Base-by-base conservation (phyloP, 1,140 invertebrate species). In the Neodiprion pinetum region DNA sequence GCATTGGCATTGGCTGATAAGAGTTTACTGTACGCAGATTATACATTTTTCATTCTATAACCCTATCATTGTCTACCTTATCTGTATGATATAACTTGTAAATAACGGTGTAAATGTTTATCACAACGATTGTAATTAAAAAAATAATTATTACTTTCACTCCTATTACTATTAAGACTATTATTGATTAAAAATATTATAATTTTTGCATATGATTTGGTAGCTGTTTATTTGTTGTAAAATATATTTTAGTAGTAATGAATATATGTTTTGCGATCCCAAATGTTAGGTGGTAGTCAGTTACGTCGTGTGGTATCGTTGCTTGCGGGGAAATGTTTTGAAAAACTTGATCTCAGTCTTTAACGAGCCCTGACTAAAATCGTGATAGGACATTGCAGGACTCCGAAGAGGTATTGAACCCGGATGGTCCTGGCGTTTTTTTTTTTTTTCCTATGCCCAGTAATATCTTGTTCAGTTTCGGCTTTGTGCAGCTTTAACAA, bases 21-120 rank as follows among this genome's bases (percentile, higher is more conserved):
- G 50, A 48, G 68, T 67, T 40, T 40, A 40, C 28, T 40, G 28
- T 40, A 40, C 28, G 28, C 9, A 17, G 11, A 61, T 61, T 61
- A 14, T 47, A 28, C 12, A 70, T 70, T 70, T 70, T 70, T 40
- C 28, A 40, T 40, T 40, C 28, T 48, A 48, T 11, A 48, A 48
- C 23, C 28, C 28, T 28, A 70, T n/a, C 48, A 14, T 74, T 77
- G 49, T 49, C 74, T 72, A 72, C 72, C 71, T 74, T 70, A 74
- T 72, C 71, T 84, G 82, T 84, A 83, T 78, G 75, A 81, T 82
- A 61, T 61, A 82, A 71, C 78, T 74, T 85, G 84, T 85, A 85
- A 70, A 85, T 85, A 85, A 80, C 72, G 77, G 66, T 84, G 81
- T 85, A 84, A 83, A 85, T 85, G 84, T 72, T 74, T 69, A 72